Percentiles rank a stretch among this genome's conserved stretches.
These are phyloP conservation scores for Cecropterus lyciades DNA, from an alignment of 1,140 invertebrate genomes.

Conservation along the genomic window DNA sequence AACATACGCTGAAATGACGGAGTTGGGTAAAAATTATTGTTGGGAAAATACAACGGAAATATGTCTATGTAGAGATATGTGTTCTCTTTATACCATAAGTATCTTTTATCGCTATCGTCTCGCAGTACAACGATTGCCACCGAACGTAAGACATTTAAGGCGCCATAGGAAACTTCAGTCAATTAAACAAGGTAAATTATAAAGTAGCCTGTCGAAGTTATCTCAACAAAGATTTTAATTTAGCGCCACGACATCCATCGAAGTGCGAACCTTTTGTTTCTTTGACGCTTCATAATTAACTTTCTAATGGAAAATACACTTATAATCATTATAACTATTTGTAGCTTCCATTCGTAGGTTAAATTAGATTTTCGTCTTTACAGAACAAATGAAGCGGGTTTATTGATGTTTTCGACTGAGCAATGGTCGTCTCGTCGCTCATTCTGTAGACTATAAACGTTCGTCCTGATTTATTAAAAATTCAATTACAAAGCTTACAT, in stretches of 20 bases:
- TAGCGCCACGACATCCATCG: background rate
- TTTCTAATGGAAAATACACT: slow-evolving; percentile 17
- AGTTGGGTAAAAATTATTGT: too few species aligned
- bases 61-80: too few species aligned
- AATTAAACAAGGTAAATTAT: slow-evolving; percentile 25
- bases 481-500: too few species aligned
- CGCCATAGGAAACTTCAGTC: slow-evolving; percentile 11
- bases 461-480: too few species aligned
- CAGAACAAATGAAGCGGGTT: background rate
- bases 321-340: slow-evolving; percentile 22
- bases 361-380: slow-evolving; percentile 3
- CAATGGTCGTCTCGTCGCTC: too few species aligned
- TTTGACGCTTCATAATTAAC: slow-evolving; percentile 6
- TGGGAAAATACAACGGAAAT: too few species aligned
- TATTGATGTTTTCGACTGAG: background rate
- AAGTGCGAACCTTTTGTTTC: slow-evolving; percentile 6
- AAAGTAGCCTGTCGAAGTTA: background rate
- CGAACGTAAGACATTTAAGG: background rate
- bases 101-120: too few species aligned
- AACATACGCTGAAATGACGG: too few species aligned
- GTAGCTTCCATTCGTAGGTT: background rate
- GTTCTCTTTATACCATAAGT: too few species aligned
- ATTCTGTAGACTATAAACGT: too few species aligned
- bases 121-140: background rate
- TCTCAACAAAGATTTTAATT: slow-evolving; percentile 16